Conservation (phyloP, 1,140 invertebrate genomes). For the Gonatopus flavifemur region DNA sequence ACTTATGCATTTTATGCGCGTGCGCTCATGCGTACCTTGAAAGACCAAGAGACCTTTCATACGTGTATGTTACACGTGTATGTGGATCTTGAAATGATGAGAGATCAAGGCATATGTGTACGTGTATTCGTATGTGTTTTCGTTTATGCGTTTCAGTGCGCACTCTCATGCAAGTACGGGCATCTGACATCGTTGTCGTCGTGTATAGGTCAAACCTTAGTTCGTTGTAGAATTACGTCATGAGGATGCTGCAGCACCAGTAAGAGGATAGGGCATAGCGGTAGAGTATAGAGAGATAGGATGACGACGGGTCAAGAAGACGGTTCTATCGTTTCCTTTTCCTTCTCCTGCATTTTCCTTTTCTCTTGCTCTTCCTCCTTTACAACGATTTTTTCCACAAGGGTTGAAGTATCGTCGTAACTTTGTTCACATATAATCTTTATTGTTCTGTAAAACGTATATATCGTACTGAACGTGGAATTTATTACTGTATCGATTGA, state of each 20-base stretch:
- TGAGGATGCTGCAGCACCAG: conserved; percentile 30
- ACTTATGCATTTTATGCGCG: not conserved
- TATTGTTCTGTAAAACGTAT: too few species aligned
- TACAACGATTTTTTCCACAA: conserved; percentile 23
- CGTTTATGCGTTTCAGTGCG: too few species aligned
- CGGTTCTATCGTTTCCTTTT: conserved; percentile 27
- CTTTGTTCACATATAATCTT: too few species aligned
- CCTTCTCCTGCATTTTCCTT: not conserved
- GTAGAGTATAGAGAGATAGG: conserved; percentile 31
- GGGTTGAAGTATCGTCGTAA: conserved; percentile 41
- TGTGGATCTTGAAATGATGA: conserved; percentile 21
- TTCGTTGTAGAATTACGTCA: conserved; percentile 43
- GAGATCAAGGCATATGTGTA: conserved; percentile 8
- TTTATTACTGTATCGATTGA: too few species aligned
- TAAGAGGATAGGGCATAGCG: conserved; percentile 36
- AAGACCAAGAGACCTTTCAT: too few species aligned
- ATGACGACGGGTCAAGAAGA: conserved; percentile 36
- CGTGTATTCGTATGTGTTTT: conserved; percentile 5
- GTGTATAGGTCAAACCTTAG: conserved; percentile 26
- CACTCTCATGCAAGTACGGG: conserved; percentile 3
- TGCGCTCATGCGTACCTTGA: too few species aligned
- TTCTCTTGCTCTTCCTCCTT: not conserved
- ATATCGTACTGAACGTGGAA: too few species aligned
- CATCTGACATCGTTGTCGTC: conserved; percentile 12
- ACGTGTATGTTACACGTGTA: conserved; percentile 6